These are phyloP conservation scores for Chorisops tibialis DNA, from an alignment of 2,888 invertebrate genomes.

Conservation along the genomic window DNA sequence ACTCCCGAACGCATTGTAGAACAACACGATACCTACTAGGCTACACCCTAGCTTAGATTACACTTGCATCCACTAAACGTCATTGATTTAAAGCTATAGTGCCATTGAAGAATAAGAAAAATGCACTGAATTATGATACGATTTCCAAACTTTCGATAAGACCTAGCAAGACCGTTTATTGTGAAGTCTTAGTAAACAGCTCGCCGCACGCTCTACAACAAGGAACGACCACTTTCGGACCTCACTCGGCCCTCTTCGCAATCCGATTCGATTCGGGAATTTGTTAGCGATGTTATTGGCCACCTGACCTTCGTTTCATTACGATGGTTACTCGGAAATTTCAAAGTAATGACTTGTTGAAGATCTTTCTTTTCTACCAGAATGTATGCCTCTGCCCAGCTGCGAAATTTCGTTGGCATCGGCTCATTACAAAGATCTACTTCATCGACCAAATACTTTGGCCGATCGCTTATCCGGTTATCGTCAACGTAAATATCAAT, in stretches of 20 bases:
- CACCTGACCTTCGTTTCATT: slow-evolving; percentile 91
- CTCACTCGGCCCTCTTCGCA: slow-evolving; percentile 67
- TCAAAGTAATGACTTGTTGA: slow-evolving; percentile 87
- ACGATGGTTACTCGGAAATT: slow-evolving; percentile 96
- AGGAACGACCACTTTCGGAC: slow-evolving; percentile 77
- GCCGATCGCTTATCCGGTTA: slow-evolving; percentile 77
- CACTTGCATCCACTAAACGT: no score
- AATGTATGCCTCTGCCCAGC: slow-evolving; percentile 76
- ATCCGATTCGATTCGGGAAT: slow-evolving; percentile 79
- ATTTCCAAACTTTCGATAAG: no score
- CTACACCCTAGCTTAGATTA: no score
- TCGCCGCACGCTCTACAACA: slow-evolving; percentile 75
- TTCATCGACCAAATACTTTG: slow-evolving; percentile 76
- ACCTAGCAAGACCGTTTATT: no score
- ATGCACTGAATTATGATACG: no score
- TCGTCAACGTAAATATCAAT: slow-evolving; percentile 72
- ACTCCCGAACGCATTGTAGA: no score
- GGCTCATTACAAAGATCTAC: slow-evolving; percentile 75
- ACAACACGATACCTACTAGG: no score
- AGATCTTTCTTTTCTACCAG: slow-evolving; percentile 72
- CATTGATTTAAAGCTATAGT: no score
- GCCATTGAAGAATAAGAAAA: no score
- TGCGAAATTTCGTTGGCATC: slow-evolving; percentile 73
- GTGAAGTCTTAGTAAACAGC: no score
- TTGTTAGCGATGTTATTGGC: slow-evolving; percentile 89